Conservation (phyloP, 2,113 vertebrate genomes). For the Talpa occidentalis region DNA sequence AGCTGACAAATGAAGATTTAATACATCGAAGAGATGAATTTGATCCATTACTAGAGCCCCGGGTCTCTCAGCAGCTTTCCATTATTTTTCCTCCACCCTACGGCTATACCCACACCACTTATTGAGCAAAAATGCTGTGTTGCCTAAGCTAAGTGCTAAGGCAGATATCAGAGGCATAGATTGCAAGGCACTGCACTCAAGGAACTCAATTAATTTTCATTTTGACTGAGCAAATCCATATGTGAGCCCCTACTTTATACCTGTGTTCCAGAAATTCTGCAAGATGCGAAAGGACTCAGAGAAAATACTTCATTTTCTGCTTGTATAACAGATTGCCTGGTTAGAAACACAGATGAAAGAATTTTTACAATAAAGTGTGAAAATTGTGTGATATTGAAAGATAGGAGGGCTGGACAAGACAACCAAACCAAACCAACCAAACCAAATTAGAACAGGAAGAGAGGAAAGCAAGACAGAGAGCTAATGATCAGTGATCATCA, state of each 20-base stretch:
- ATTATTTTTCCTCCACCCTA: neutral
- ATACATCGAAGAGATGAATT: neutral
- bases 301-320: neutral
- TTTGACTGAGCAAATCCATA: neutral
- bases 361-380: neutral
- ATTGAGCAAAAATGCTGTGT: neutral
- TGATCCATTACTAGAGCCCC: neutral
- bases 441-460: neutral
- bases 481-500: neutral
- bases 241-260: neutral
- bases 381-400: neutral
- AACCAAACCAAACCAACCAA: no score
- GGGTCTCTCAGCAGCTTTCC: neutral
- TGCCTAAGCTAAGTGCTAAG: neutral
- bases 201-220: neutral
- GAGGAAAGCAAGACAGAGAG: neutral
- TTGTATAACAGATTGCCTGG: neutral
- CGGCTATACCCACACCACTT: neutral
- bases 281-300: neutral
- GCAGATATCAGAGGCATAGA: neutral
- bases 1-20: neutral
- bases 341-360: neutral
- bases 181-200: neutral
- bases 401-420: neutral
- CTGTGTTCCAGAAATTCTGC: neutral